Conservation (phyloP, 1,140 invertebrate species). For the Calycopis cecrops region DNA sequence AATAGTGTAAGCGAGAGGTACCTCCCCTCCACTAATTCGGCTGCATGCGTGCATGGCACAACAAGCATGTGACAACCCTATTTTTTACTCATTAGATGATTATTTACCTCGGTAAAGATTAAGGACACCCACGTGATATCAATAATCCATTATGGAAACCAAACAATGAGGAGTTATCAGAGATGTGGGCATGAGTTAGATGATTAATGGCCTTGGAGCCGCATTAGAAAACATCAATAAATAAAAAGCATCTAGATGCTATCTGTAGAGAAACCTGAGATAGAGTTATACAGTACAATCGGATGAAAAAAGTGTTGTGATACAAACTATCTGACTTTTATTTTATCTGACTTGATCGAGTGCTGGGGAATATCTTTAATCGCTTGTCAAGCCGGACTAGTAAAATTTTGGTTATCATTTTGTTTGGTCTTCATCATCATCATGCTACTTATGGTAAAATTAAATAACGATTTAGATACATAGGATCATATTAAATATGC, state of each 20-base stretch:
- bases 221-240: slow-evolving; percentile 69
- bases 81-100: slow-evolving; percentile 38
- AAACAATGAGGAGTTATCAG: slow-evolving; percentile 69
- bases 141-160: slow-evolving; percentile 71
- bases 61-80: neutral
- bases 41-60: neutral
- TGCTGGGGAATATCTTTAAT: slow-evolving; percentile 2
- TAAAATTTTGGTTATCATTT: slow-evolving; percentile 5
- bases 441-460: too few relatives aligned
- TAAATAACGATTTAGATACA: too few relatives aligned
- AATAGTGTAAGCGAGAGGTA: too few relatives aligned
- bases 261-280: slow-evolving; percentile 48
- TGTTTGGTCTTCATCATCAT: slow-evolving; percentile 8
- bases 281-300: slow-evolving; percentile 40
- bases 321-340: too few relatives aligned
- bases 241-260: slow-evolving; percentile 61
- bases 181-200: slow-evolving; percentile 34
- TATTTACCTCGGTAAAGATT: slow-evolving; percentile 56
- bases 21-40: too few relatives aligned
- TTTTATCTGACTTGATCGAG: slow-evolving; percentile 5
- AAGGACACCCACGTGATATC: slow-evolving; percentile 70
- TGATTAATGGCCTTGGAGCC: slow-evolving; percentile 55
- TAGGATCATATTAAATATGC: too few relatives aligned
- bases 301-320: slow-evolving; percentile 28
- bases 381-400: neutral